These are phyloP conservation scores for Sisor rabdophorus DNA, from an alignment of 2,113 vertebrate genomes.

Conservation along the genomic window DNA sequence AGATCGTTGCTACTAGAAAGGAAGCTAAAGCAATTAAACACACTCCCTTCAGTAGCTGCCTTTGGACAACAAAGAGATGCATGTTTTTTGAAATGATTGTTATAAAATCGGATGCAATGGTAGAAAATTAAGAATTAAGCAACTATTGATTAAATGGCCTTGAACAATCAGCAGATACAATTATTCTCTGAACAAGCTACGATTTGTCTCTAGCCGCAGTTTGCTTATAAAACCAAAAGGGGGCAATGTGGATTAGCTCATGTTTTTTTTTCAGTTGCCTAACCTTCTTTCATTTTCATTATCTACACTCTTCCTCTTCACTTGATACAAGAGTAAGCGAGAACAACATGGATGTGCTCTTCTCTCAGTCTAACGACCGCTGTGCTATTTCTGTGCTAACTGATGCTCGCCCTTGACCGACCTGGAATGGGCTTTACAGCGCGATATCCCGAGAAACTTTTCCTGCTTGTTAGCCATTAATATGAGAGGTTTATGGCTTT, in stretches of 20 bases:
- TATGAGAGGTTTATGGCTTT: slow-evolving; percentile 40
- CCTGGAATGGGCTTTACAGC: slow-evolving; percentile 39
- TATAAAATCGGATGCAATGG: background rate
- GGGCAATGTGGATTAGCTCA: slow-evolving; percentile 55
- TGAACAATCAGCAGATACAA: background rate
- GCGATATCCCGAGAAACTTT: slow-evolving; percentile 33
- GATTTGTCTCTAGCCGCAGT: slow-evolving; percentile 6
- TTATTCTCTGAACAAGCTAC: slow-evolving; percentile 1
- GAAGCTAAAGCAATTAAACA: slow-evolving; percentile 22
- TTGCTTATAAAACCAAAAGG: slow-evolving; percentile 55
- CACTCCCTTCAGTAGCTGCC: background rate
- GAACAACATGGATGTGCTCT: slow-evolving; percentile 36
- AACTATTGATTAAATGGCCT: background rate
- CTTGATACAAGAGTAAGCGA: slow-evolving; percentile 39
- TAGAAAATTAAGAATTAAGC: background rate
- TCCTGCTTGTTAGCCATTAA: slow-evolving; percentile 40
- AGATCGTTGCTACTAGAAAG: slow-evolving; percentile 1
- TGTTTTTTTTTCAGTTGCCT: background rate
- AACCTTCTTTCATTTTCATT: slow-evolving; percentile 36
- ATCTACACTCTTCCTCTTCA: slow-evolving; percentile 35
- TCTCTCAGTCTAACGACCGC: slow-evolving; percentile 46
- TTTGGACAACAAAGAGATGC: background rate
- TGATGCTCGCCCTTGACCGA: slow-evolving; percentile 54
- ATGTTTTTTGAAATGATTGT: background rate
- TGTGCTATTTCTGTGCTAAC: slow-evolving; percentile 50